These are phyloP conservation scores for Calypte anna DNA, from an alignment of 2,113 vertebrate genomes.

Conservation along the genomic window DNA sequence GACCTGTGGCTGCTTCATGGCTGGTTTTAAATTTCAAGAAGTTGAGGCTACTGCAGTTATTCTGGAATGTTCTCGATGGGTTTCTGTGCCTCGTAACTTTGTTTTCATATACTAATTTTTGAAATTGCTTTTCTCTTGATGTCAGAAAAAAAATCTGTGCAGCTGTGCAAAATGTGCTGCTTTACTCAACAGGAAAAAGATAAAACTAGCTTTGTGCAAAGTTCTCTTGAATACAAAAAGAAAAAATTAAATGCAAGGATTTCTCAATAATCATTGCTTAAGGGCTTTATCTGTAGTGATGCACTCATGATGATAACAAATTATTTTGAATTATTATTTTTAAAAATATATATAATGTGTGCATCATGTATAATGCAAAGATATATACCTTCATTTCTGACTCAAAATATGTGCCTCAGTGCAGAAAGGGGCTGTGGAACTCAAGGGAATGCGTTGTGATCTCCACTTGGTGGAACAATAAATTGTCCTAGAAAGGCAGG, in stretches of 20 bases:
- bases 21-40: neutral
- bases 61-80: neutral
- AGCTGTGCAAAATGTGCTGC: neutral
- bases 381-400: neutral
- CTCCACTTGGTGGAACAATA: neutral
- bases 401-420: neutral
- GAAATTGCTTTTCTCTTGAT: neutral
- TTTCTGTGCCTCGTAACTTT: neutral
- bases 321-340: neutral
- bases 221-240: neutral
- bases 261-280: neutral
- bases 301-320: neutral
- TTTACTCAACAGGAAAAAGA: neutral
- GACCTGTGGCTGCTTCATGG: neutral
- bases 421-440: neutral
- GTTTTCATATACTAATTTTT: neutral
- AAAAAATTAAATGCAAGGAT: neutral
- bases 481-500: neutral
- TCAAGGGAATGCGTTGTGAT: neutral
- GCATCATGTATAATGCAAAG: neutral
- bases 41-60: neutral
- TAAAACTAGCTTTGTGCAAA: neutral
- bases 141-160: neutral
- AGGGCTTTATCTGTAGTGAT: neutral
- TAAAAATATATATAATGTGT: neutral